A percentile compares a stretch with the other conserved stretches of the same genome.
phyloP scores from a whole-genome alignment of 2,888 invertebrate species.

The Luperina nickerlii region DNA sequence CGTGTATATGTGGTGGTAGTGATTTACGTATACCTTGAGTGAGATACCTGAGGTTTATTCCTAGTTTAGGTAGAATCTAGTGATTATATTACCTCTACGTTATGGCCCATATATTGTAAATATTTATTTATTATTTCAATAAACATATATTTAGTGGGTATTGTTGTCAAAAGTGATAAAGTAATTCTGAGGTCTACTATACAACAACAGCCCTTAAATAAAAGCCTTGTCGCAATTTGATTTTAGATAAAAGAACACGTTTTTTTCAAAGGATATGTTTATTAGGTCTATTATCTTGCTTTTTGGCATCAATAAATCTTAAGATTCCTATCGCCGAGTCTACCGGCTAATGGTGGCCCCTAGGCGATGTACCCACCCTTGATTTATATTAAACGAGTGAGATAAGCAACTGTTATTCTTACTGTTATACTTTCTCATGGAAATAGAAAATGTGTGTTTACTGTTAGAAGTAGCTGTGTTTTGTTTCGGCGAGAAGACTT shows the following conservation, averaged over 20 bases:
- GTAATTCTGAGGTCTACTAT: no score
- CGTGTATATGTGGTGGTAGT: no score
- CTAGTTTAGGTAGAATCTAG: neutral
- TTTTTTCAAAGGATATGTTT: slow-evolving; percentile 23
- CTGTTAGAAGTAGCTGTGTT: neutral
- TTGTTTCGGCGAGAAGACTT: neutral
- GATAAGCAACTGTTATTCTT: slow-evolving; percentile 28
- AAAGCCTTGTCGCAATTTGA: slow-evolving; percentile 6
- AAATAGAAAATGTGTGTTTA: neutral
- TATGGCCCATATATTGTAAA: neutral
- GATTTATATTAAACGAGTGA: slow-evolving; percentile 49
- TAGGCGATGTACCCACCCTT: slow-evolving; percentile 30
- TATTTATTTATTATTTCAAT: neutral
- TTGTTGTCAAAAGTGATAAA: neutral
- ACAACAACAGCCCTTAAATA: neutral
- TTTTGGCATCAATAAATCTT: slow-evolving; percentile 42
- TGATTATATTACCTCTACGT: neutral
- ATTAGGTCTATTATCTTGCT: slow-evolving; percentile 41
- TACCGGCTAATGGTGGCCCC: slow-evolving; percentile 39
- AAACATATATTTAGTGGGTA: neutral
- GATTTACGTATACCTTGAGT: neutral
- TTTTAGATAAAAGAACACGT: slow-evolving; percentile 30
- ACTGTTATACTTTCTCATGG: slow-evolving; percentile 14
- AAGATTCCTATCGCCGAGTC: slow-evolving; percentile 12
- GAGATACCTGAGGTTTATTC: neutral